Percentiles rank a stretch among this genome's conserved stretches.
Evolutionary conservation across 1,140 invertebrate species (phyloP).

Genomic region (Zaprionus davidi): DNA sequence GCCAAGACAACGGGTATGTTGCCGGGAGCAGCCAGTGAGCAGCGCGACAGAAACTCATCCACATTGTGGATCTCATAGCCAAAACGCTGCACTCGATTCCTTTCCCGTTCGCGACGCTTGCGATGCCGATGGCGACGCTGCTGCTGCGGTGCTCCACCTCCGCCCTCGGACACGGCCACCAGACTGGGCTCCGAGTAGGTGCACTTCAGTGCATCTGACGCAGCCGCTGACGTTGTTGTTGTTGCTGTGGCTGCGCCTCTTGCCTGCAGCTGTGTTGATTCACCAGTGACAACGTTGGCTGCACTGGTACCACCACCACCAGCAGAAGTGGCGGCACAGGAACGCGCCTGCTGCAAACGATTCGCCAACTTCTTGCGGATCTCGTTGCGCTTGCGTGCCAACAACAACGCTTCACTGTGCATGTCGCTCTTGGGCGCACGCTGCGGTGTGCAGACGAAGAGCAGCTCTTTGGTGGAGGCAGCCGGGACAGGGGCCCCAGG

Average conservation of each 20-base stretch:
- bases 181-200: constrained; percentile 80
- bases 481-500: constrained; percentile 58
- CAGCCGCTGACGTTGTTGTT: constrained; percentile 7
- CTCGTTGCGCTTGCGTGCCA: constrained; percentile 78
- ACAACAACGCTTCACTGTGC: constrained; percentile 67
- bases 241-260: constrained; percentile 8
- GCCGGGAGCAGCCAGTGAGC: constrained; percentile 86
- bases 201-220: constrained; percentile 65
- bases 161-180: constrained; percentile 74
- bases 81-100: constrained; percentile 86
- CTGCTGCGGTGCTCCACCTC: constrained; percentile 45
- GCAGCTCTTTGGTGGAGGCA: constrained; percentile 78
- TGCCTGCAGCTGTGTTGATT: constrained; percentile 25
- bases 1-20: constrained; percentile 93
- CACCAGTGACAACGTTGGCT: not conserved
- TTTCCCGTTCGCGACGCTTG: constrained; percentile 84
- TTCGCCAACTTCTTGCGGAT: constrained; percentile 71
- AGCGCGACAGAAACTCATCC: constrained; percentile 89
- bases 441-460: constrained; percentile 82
- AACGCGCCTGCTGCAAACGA: constrained; percentile 63
- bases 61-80: constrained; percentile 91
- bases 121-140: constrained; percentile 84
- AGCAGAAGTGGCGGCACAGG: constrained; percentile 18
- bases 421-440: constrained; percentile 58
- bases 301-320: not conserved